phyloP scores from a whole-genome alignment of 2,113 vertebrate genomes.

The Coryphaenoides rupestris region DNA sequence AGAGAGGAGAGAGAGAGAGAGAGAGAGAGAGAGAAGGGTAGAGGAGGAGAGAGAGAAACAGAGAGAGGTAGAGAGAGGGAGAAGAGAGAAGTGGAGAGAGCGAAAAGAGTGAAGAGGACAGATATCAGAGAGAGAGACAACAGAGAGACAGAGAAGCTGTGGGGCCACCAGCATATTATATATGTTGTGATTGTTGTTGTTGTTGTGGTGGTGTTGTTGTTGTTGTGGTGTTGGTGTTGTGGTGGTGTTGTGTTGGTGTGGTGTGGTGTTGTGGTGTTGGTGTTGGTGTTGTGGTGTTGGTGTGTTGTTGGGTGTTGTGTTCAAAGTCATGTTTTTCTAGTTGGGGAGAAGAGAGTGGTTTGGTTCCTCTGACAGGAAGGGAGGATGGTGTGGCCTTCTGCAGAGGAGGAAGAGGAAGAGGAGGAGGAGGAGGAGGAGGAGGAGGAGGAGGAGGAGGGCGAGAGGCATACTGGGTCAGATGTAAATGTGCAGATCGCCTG shows the following conservation, averaged over 20 bases:
- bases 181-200: no score
- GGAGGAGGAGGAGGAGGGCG: slow-evolving; percentile 33
- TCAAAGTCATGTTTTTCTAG: no score
- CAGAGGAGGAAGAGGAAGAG: slow-evolving; percentile 30
- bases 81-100: no score
- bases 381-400: background rate
- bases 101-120: background rate
- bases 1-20: slow-evolving; percentile 49
- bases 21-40: slow-evolving; percentile 28
- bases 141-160: slow-evolving; percentile 18
- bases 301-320: no score
- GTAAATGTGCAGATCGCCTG: slow-evolving; percentile 56
- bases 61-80: background rate
- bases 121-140: background rate
- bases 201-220: no score
- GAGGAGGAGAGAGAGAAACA: slow-evolving; percentile 38
- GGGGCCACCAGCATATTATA: slow-evolving; percentile 49
- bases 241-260: no score
- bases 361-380: no score
- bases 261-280: no score
- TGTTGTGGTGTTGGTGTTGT: no score
- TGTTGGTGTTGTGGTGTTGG: no score
- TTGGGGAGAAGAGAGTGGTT: no score
- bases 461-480: slow-evolving; percentile 54
- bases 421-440: slow-evolving; percentile 32